phyloP scores from a whole-genome alignment of 2,797 vertebrate genomes.

The Cheirogaleus major region DNA sequence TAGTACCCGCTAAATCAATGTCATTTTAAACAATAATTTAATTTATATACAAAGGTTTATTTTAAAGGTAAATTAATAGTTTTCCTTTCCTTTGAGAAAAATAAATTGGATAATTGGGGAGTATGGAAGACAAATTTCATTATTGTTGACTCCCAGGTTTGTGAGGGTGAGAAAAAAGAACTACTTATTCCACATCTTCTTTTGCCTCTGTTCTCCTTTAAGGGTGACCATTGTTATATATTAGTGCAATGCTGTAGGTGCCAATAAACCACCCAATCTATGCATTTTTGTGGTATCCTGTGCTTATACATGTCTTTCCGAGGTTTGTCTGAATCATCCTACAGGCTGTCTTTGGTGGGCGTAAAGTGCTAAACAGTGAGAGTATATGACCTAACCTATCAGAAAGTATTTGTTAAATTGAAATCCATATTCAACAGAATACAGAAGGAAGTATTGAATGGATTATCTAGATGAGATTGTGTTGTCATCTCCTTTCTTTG shows the following conservation, averaged over 20 bases:
- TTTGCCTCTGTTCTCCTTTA: not conserved
- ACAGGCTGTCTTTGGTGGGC: not conserved
- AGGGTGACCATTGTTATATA: not conserved
- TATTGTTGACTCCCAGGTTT: not conserved
- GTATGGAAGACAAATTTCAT: not conserved
- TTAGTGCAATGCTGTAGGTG: rapidly evolving
- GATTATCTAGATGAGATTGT: not conserved
- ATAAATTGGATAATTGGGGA: not conserved
- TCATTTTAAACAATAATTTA: not conserved
- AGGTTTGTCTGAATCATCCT: not conserved
- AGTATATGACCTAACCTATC: not conserved
- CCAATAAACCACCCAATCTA: not conserved
- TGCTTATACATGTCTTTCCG: not conserved
- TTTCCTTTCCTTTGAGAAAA: not conserved
- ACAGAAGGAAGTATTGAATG: not conserved
- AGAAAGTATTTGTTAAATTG: not conserved
- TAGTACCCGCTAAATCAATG: not conserved
- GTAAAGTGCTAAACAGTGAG: not conserved
- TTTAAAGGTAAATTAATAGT: not conserved
- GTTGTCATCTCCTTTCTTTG: not conserved
- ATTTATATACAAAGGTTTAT: not conserved
- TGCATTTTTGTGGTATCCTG: not conserved
- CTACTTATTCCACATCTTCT: not conserved
- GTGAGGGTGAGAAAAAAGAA: not conserved
- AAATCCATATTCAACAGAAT: not conserved